Percentiles rank a stretch among this genome's conserved stretches.
Evolutionary conservation across 2,888 invertebrate species (phyloP).

Genomic region (Leistus spinibarbis): DNA sequence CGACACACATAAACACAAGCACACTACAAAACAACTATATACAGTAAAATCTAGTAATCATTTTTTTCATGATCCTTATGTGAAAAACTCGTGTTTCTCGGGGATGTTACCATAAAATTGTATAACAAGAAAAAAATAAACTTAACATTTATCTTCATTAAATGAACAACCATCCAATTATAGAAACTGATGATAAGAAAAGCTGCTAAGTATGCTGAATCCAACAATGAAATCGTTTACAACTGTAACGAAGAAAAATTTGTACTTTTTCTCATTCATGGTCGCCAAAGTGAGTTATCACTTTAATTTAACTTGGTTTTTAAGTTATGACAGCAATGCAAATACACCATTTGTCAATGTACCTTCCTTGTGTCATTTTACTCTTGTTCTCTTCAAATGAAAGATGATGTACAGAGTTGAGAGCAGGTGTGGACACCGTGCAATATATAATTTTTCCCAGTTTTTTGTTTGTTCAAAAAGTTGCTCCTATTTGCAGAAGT

Average conservation of each 20-base stretch:
- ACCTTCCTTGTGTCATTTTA: conserved; percentile 18
- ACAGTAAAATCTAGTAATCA: too few species aligned
- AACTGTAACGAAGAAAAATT: background rate
- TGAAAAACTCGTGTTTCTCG: too few species aligned
- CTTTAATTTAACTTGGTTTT: conserved; percentile 36
- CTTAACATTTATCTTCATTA: background rate
- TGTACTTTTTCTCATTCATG: background rate
- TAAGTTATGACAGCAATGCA: conserved; percentile 30
- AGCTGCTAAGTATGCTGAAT: background rate
- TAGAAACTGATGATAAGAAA: background rate
- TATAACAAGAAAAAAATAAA: background rate
- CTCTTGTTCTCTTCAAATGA: conserved; percentile 27
- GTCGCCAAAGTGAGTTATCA: conserved; percentile 22
- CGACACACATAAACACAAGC: too few species aligned
- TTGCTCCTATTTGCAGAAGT: conserved; percentile 17
- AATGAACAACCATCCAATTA: background rate
- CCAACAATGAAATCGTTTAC: background rate
- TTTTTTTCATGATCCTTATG: too few species aligned
- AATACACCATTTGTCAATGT: conserved; percentile 31
- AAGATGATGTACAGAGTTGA: conserved; percentile 28
- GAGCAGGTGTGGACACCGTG: conserved; percentile 24
- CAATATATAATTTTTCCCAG: background rate
- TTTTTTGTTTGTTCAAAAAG: conserved; percentile 17
- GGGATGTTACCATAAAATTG: too few species aligned
- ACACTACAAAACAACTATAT: too few species aligned